These are phyloP conservation scores for Lepisosteus oculatus DNA, from an alignment of 2,113 vertebrate genomes.

Conservation along the genomic window DNA sequence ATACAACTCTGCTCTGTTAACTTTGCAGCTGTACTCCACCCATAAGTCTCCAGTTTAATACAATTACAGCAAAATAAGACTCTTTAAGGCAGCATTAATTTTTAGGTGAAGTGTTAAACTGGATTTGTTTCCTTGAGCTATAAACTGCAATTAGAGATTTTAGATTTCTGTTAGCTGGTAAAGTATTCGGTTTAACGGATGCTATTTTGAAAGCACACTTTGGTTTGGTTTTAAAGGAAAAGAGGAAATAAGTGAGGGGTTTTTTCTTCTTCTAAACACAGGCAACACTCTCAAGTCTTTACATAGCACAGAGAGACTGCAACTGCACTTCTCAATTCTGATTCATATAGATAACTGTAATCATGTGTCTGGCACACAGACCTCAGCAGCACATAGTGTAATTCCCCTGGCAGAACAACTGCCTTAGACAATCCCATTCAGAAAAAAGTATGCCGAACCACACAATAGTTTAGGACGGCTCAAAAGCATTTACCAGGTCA, in stretches of 20 bases:
- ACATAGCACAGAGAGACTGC: constrained; percentile 20
- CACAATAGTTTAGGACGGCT: neutral
- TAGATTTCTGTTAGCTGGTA: constrained; percentile 4
- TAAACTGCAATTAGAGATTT: neutral
- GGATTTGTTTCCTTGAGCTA: neutral
- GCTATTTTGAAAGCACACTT: constrained; percentile 32
- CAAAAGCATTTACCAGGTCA: neutral
- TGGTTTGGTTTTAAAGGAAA: constrained; percentile 32
- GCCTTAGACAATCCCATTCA: neutral
- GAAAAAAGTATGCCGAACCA: neutral
- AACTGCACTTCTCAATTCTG: constrained; percentile 30
- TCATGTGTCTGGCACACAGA: neutral
- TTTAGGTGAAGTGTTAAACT: too few relatives aligned
- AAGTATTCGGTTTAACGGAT: constrained; percentile 24
- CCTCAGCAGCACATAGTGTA: neutral
- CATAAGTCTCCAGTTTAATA: too few relatives aligned
- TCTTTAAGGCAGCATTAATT: too few relatives aligned
- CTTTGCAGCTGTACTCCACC: too few relatives aligned
- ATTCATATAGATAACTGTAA: constrained; percentile 38
- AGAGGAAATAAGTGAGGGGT: constrained; percentile 51
- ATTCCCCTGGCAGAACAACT: neutral
- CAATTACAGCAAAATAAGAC: too few relatives aligned
- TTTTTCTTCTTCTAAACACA: constrained; percentile 41
- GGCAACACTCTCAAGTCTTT: constrained; percentile 32
- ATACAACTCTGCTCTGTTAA: too few relatives aligned